Evolutionary conservation across 2,888 invertebrate genomes (phyloP).

Genomic region (Cosmorhoe ocellata): DNA sequence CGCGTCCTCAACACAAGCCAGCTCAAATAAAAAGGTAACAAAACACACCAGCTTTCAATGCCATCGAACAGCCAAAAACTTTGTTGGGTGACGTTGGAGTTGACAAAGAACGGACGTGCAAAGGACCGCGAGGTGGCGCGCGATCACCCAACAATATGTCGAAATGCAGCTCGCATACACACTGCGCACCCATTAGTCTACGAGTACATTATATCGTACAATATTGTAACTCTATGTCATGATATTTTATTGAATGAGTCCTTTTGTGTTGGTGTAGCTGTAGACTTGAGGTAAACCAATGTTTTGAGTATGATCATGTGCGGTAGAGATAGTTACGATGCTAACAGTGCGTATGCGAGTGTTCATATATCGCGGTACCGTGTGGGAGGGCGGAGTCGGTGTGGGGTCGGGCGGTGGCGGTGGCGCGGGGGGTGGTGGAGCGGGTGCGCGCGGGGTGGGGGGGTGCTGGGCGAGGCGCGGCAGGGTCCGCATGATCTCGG

Average conservation of each 20-base stretch:
- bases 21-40: slow-evolving; percentile 66
- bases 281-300: too few relatives aligned
- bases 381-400: slow-evolving; percentile 35
- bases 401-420: slow-evolving; percentile 33
- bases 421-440: slow-evolving; percentile 40
- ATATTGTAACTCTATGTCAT: too few relatives aligned
- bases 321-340: too few relatives aligned
- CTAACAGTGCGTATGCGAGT: slow-evolving; percentile 24
- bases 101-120: slow-evolving; percentile 48
- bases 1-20: slow-evolving; percentile 57
- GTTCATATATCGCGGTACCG: slow-evolving; percentile 25
- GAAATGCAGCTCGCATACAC: slow-evolving; percentile 71
- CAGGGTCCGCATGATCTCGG: slow-evolving; percentile 95
- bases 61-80: slow-evolving; percentile 71
- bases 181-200: slow-evolving; percentile 31
- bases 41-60: slow-evolving; percentile 76
- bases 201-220: neutral
- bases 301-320: too few relatives aligned
- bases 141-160: slow-evolving; percentile 72
- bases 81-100: slow-evolving; percentile 72
- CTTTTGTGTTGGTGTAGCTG: neutral
- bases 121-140: slow-evolving; percentile 65
- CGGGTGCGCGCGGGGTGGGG: slow-evolving; percentile 53
- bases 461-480: slow-evolving; percentile 90
- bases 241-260: neutral